phyloP scores from a whole-genome alignment of 2,888 invertebrate species.

The Microchrysa polita region DNA sequence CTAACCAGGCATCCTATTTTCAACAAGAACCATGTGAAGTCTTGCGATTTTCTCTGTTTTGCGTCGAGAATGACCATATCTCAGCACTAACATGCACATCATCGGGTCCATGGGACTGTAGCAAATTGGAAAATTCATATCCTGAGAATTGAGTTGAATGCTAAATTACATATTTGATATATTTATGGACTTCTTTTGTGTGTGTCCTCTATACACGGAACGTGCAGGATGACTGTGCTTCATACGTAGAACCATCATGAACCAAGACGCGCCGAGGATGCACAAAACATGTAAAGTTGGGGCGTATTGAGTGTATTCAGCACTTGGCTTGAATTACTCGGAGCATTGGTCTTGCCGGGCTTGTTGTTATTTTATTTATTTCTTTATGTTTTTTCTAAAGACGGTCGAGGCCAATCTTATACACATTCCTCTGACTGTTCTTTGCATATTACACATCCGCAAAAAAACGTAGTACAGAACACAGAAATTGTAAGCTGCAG shows the following conservation, averaged over 20 bases:
- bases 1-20: background rate
- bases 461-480: background rate
- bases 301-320: background rate
- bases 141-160: slow-evolving; percentile 47
- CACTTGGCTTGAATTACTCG: slow-evolving; percentile 22
- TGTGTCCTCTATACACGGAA: background rate
- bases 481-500: background rate
- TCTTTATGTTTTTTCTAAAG: background rate
- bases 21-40: background rate
- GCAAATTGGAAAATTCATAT: slow-evolving; percentile 48
- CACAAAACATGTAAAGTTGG: slow-evolving; percentile 19
- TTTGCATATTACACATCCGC: background rate
- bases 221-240: no score
- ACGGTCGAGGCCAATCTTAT: background rate
- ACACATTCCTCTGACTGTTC: background rate
- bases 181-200: slow-evolving; percentile 21
- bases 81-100: slow-evolving; percentile 40
- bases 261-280: background rate
- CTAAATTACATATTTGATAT: slow-evolving; percentile 42
- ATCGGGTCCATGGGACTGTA: slow-evolving; percentile 45
- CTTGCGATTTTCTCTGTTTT: background rate
- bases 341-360: background rate
- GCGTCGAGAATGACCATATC: slow-evolving; percentile 36
- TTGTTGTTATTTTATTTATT: background rate
- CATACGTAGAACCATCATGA: no score